Evolutionary conservation across 1,140 invertebrate species (phyloP).

Genomic region (Trichoplusia ni): DNA sequence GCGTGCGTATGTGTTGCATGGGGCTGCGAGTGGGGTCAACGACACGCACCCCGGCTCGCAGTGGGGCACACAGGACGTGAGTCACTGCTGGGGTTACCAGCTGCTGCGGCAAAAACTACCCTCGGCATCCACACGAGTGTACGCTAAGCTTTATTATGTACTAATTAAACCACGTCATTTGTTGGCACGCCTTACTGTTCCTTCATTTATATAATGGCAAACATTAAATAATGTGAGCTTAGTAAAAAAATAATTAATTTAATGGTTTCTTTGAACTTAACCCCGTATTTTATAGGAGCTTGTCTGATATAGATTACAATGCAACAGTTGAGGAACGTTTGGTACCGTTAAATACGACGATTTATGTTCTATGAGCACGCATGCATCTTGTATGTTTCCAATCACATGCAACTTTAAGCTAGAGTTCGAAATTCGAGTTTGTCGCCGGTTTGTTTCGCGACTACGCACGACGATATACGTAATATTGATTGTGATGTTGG

Average conservation of each 20-base stretch:
- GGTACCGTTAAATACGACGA: background rate
- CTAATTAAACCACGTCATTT: slow-evolving; percentile 48
- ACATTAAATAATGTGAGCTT: background rate
- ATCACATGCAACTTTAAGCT: background rate
- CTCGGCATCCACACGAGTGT: slow-evolving; percentile 50
- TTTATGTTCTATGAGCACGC: background rate
- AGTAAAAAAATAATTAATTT: background rate
- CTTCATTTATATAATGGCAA: slow-evolving; percentile 22
- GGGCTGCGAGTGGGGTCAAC: slow-evolving; percentile 75
- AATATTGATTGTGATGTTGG: slow-evolving; percentile 70
- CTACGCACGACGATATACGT: slow-evolving; percentile 50
- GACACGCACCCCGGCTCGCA: slow-evolving; percentile 73
- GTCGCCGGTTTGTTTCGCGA: slow-evolving; percentile 29
- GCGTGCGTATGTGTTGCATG: slow-evolving; percentile 60
- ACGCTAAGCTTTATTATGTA: slow-evolving; percentile 55
- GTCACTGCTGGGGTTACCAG: slow-evolving; percentile 75
- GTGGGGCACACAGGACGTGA: slow-evolving; percentile 76
- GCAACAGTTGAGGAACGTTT: slow-evolving; percentile 6
- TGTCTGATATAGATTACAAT: slow-evolving; percentile 1
- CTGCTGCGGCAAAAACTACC: slow-evolving; percentile 77
- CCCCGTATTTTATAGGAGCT: background rate
- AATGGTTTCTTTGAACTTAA: slow-evolving; percentile 1
- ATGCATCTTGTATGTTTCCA: background rate
- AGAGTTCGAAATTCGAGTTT: slow-evolving; percentile 11
- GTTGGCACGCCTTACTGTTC: background rate